Evolutionary conservation across 1,140 invertebrate species (phyloP).

Genomic region (Anagrus nilaparvatae): DNA sequence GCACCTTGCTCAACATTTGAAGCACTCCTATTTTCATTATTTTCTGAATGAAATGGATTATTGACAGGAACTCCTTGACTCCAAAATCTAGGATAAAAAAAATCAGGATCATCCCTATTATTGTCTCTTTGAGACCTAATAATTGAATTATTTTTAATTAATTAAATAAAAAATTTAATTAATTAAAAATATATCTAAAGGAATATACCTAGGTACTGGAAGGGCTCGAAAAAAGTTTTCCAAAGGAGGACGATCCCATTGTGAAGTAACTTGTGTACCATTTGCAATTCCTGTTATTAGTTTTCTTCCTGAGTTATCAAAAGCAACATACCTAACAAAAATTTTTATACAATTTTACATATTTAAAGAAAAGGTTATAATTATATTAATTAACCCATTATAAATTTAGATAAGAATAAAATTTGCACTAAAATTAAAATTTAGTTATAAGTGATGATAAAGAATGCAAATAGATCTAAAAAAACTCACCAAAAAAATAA

Average conservation of each 20-base stretch:
- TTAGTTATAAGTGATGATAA: too few species aligned
- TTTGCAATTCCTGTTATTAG: slow-evolving; percentile 80
- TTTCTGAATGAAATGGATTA: slow-evolving; percentile 4
- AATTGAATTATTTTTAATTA: slow-evolving; percentile 13
- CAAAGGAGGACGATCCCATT: slow-evolving; percentile 42
- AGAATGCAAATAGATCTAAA: too few species aligned
- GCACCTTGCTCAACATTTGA: too few species aligned
- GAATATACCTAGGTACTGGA: slow-evolving; percentile 19
- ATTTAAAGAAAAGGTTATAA: slow-evolving; percentile 14
- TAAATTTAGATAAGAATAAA: too few species aligned
- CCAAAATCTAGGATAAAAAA: slow-evolving; percentile 18
- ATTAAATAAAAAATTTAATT: slow-evolving; percentile 2
- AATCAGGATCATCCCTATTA: slow-evolving; percentile 13
- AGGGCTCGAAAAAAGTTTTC: slow-evolving; percentile 21
- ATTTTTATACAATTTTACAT: background rate
- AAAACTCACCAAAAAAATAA: background rate
- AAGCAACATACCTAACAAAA: slow-evolving; percentile 73
- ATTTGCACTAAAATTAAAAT: too few species aligned
- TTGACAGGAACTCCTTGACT: slow-evolving; percentile 19
- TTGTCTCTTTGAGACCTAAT: slow-evolving; percentile 9
- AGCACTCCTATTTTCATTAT: slow-evolving; percentile 7
- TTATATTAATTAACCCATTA: background rate
- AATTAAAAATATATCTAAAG: slow-evolving; percentile 4
- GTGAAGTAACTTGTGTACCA: slow-evolving; percentile 40
- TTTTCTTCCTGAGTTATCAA: slow-evolving; percentile 72